Percentiles rank a stretch among this genome's conserved stretches.
Evolutionary conservation across 1,140 invertebrate genomes (phyloP).

Genomic region (Gryon sp.): DNA sequence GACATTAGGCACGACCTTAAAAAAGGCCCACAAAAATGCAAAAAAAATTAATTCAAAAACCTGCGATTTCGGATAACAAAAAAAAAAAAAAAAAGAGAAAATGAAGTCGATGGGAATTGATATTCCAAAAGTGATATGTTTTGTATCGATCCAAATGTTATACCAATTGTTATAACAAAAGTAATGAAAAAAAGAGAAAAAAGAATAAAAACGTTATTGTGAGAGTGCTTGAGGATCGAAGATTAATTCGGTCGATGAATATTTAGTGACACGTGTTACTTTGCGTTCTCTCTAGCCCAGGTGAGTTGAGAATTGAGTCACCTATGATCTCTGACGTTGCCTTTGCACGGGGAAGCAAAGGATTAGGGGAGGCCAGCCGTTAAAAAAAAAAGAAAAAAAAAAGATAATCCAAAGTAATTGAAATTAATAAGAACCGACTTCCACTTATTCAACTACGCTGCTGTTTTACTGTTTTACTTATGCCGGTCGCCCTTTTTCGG

Average conservation of each 20-base stretch:
- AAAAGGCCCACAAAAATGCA: neutral
- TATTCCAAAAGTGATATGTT: conserved; percentile 50
- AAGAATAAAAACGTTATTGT: too few species aligned
- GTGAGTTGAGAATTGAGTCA: conserved; percentile 80
- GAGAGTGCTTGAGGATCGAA: conserved; percentile 77
- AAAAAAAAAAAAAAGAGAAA: conserved; percentile 3
- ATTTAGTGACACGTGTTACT: conserved; percentile 74
- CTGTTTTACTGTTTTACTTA: conserved; percentile 41
- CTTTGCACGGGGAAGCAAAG: conserved; percentile 80
- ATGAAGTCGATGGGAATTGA: conserved; percentile 35
- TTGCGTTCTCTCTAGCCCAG: conserved; percentile 78
- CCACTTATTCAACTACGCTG: conserved; percentile 25
- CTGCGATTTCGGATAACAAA: conserved; percentile 9
- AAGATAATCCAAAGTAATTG: too few species aligned
- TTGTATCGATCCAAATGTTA: conserved; percentile 30
- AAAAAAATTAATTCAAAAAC: conserved; percentile 9
- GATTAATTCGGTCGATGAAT: conserved; percentile 74
- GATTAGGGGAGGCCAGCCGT: conserved; percentile 79
- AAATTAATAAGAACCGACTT: too few species aligned
- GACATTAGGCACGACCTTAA: conserved; percentile 26
- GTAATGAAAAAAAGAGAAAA: conserved; percentile 45
- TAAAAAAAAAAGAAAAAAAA: too few species aligned
- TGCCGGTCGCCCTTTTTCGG: conserved; percentile 33
- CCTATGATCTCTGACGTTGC: conserved; percentile 77
- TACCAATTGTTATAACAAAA: conserved; percentile 21